These are phyloP conservation scores for Trichosurus vulpecula DNA, from an alignment of 2,797 vertebrate genomes.

Conservation along the genomic window DNA sequence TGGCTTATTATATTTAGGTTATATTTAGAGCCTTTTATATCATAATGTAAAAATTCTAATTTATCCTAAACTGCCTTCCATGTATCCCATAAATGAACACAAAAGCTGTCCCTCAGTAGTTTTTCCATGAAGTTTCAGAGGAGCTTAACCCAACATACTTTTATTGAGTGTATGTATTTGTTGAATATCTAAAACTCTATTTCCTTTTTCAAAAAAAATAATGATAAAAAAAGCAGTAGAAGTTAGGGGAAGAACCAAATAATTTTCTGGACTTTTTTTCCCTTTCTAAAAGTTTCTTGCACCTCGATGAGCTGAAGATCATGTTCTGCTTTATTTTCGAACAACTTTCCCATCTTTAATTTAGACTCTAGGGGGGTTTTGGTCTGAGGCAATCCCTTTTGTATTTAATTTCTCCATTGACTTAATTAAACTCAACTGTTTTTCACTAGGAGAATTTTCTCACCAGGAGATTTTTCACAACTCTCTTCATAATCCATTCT, in stretches of 20 bases:
- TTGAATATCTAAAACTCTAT: not conserved
- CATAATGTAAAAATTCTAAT: not conserved
- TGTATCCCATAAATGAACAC: not conserved
- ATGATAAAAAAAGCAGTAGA: not conserved
- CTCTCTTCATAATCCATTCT: constrained; percentile 34
- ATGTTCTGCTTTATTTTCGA: constrained; percentile 15
- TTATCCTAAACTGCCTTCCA: not conserved
- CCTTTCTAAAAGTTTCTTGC: not conserved
- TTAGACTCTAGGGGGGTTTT: constrained; percentile 45
- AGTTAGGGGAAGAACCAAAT: not conserved
- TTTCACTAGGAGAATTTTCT: constrained; percentile 49
- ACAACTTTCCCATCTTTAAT: constrained; percentile 20
- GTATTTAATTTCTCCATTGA: constrained; percentile 19
- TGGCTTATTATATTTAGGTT: not conserved
- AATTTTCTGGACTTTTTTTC: not conserved
- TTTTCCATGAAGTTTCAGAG: not conserved
- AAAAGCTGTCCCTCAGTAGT: not conserved
- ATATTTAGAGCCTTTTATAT: not conserved
- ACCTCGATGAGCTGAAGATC: not conserved
- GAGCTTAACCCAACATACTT: not conserved
- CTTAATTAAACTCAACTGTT: constrained; percentile 53
- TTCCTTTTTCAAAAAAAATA: not conserved
- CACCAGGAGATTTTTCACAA: constrained; percentile 48
- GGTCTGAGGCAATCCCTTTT: constrained; percentile 10
- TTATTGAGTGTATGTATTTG: not conserved